phyloP scores from a whole-genome alignment of 2,797 vertebrate genomes.

The Cygnus olor region DNA sequence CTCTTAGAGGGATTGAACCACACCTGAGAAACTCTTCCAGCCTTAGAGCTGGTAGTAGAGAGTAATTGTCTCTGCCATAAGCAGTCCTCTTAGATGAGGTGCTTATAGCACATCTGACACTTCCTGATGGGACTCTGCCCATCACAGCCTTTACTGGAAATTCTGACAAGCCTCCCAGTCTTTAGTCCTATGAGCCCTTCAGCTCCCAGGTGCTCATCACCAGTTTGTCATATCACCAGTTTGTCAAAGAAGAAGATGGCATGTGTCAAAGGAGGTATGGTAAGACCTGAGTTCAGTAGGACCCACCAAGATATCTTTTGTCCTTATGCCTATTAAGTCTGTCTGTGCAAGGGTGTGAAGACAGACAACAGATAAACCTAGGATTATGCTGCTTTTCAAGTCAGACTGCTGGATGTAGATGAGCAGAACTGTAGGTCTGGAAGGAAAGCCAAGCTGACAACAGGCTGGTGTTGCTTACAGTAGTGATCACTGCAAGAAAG shows the following conservation, averaged over 20 bases:
- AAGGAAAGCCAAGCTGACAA: neutral
- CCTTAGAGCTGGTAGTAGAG: neutral
- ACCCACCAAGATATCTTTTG: neutral
- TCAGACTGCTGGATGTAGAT: neutral
- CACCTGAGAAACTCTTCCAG: neutral
- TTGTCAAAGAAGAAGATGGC: neutral
- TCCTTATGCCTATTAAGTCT: neutral
- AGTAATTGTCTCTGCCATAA: neutral
- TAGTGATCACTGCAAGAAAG: neutral
- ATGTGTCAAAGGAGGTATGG: neutral
- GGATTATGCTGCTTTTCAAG: neutral
- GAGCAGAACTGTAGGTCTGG: neutral
- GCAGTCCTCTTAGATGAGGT: neutral
- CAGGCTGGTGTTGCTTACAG: neutral
- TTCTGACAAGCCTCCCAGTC: neutral
- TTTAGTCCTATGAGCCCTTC: neutral
- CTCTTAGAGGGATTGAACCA: neutral
- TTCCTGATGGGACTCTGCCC: neutral
- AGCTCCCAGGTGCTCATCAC: neutral
- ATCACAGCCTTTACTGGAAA: neutral
- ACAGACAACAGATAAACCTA: neutral
- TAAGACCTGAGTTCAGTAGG: neutral
- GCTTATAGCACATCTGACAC: neutral
- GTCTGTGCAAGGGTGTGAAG: neutral
- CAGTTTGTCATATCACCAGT: neutral